A percentile compares a stretch with the other conserved stretches of the same genome.
phyloP scores from a whole-genome alignment of 35 echinoderm and acorn worm genomes.

The Heliocidaris tuberculata region DNA sequence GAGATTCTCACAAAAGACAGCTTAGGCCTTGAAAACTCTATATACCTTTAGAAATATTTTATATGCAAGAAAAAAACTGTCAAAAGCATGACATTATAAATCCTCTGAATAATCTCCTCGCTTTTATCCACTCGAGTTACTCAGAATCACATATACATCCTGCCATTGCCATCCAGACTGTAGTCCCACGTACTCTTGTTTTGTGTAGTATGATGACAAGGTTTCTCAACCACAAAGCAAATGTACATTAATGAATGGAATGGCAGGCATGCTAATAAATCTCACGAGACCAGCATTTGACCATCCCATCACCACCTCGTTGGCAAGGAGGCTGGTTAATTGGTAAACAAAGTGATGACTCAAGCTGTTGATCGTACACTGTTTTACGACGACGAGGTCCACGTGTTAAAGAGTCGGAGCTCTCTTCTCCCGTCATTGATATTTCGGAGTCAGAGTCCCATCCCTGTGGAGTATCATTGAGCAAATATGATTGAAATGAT shows the following conservation, averaged over 20 bases:
- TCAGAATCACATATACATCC: not conserved
- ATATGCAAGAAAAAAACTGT: too few species aligned
- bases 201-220: not conserved
- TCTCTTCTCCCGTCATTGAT: not conserved
- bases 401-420: not conserved
- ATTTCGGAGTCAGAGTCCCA: not conserved
- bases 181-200: not conserved
- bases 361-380: not conserved
- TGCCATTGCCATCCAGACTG: not conserved
- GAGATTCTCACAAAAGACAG: too few species aligned
- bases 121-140: not conserved
- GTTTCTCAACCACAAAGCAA: not conserved
- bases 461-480: constrained; percentile 14
- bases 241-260: not conserved
- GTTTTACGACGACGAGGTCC: not conserved
- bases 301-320: not conserved
- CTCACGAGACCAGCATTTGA: not conserved
- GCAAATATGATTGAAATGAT: constrained; percentile 32
- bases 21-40: too few species aligned
- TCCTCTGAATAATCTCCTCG: not conserved
- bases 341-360: constrained; percentile 6
- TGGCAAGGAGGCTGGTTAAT: not conserved
- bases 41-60: too few species aligned
- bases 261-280: not conserved
- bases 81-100: too few species aligned